phyloP scores from a whole-genome alignment of 2,888 invertebrate genomes.

The Drosophila parthenogenetica region DNA sequence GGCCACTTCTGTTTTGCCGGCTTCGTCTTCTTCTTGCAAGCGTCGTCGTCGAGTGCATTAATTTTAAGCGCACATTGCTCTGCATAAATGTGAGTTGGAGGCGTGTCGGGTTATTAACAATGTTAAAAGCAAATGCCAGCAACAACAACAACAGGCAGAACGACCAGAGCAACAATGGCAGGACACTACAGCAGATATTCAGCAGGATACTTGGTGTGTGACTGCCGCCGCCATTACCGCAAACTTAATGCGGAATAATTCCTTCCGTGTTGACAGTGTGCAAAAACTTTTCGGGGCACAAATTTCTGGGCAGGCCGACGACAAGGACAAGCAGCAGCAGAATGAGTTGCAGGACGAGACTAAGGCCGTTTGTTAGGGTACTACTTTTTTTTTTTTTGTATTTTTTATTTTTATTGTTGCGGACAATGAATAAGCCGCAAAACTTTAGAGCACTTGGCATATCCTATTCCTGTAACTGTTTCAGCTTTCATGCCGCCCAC shows the following conservation, averaged over 20 bases:
- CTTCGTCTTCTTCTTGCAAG: slow-evolving; percentile 47
- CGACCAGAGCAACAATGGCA: slow-evolving; percentile 19
- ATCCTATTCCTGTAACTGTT: slow-evolving; percentile 69
- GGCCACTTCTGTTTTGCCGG: slow-evolving; percentile 68
- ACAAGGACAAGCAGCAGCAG: slow-evolving; percentile 26
- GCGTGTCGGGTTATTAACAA: slow-evolving; percentile 79
- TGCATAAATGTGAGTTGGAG: slow-evolving; percentile 70
- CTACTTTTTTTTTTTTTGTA: slow-evolving; percentile 4
- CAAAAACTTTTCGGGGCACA: slow-evolving; percentile 73
- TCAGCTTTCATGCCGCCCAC: not conserved
- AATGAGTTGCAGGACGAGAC: slow-evolving; percentile 10
- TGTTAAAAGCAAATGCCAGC: slow-evolving; percentile 73
- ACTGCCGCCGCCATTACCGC: slow-evolving; percentile 77
- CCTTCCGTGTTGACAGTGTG: slow-evolving; percentile 82
- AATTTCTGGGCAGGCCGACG: slow-evolving; percentile 54
- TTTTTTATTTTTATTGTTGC: slow-evolving; percentile 67
- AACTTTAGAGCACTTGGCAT: slow-evolving; percentile 76
- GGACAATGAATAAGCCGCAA: slow-evolving; percentile 79
- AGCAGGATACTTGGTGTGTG: slow-evolving; percentile 53
- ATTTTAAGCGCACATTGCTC: slow-evolving; percentile 79
- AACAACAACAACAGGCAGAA: slow-evolving; percentile 25
- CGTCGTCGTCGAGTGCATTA: slow-evolving; percentile 63
- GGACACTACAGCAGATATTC: slow-evolving; percentile 16
- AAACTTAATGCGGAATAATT: slow-evolving; percentile 82
- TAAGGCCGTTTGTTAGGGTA: slow-evolving; percentile 35